Percentiles rank a stretch among this genome's conserved stretches.
Evolutionary conservation across 2,797 vertebrate genomes (phyloP).

Genomic region (Microcaecilia unicolor): DNA sequence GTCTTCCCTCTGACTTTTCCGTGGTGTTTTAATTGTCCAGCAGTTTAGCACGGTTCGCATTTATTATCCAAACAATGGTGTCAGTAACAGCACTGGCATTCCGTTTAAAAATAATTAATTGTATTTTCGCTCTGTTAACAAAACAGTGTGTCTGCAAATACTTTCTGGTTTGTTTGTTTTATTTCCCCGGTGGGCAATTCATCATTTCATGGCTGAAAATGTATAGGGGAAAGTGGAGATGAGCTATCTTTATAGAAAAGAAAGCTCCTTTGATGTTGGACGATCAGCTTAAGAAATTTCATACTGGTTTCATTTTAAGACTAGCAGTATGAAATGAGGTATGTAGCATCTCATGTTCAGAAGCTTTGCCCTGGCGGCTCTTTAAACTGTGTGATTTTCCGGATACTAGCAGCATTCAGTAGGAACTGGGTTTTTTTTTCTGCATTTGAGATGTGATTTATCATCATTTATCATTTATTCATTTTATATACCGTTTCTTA

Average conservation of each 20-base stretch:
- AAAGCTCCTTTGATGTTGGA: constrained; percentile 2
- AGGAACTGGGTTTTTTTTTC: no score
- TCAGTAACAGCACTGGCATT: neutral
- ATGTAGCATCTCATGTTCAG: constrained; percentile 3
- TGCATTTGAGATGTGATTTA: no score
- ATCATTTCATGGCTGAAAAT: neutral
- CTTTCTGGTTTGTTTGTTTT: constrained; percentile 3
- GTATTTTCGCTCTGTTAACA: constrained; percentile 1
- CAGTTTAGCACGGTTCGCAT: no score
- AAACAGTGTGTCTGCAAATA: neutral
- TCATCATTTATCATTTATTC: no score
- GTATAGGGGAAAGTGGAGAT: no score
- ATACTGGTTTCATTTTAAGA: constrained; percentile 7
- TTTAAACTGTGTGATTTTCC: no score
- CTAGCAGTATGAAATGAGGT: constrained; percentile 8
- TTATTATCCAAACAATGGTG: neutral
- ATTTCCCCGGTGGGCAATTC: constrained; percentile 4
- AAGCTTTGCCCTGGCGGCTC: constrained; percentile 8
- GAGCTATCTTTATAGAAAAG: neutral
- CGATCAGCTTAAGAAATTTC: constrained; percentile 13
- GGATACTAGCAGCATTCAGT: no score
- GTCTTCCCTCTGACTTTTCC: no score
- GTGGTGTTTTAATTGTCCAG: no score
- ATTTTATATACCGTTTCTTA: no score
- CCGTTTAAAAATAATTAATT: constrained; percentile 9